Percentiles rank a stretch among this genome's conserved stretches.
Conservation (phyloP, 92 coral and sea anemone species). For the Umimayanthus kanabou region DNA sequence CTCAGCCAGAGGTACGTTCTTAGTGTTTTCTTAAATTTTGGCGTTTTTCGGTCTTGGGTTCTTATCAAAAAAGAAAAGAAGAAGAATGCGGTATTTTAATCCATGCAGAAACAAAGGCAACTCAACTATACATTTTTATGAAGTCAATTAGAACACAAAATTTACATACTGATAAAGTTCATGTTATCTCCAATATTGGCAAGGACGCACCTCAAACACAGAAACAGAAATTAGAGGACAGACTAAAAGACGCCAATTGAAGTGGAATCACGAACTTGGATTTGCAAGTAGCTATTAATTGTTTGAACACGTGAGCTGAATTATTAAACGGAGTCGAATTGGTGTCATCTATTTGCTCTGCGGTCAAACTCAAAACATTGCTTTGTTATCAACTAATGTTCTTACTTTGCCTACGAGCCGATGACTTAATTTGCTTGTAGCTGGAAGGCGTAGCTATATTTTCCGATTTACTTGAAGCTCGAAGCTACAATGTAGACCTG, state of each 20-base stretch:
- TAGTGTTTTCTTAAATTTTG: too few relatives aligned
- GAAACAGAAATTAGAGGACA: not conserved
- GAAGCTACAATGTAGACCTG: not conserved
- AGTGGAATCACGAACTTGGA: not conserved
- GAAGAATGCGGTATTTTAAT: too few relatives aligned
- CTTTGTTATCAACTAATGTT: not conserved
- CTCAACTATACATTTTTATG: too few relatives aligned
- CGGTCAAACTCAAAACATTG: not conserved
- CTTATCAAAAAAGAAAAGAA: too few relatives aligned
- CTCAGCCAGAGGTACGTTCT: too few relatives aligned
- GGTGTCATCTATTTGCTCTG: not conserved
- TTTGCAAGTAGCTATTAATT: not conserved
- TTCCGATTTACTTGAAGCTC: not conserved
- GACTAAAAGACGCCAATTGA: slow-evolving; percentile 11
- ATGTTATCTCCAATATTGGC: not conserved
- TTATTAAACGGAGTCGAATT: slow-evolving; percentile 12
- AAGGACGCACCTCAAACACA: not conserved
- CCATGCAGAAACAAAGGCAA: too few relatives aligned
- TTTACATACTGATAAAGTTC: not conserved
- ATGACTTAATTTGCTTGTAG: not conserved
- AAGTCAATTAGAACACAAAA: not conserved
- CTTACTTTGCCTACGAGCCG: not conserved
- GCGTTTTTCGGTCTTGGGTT: too few relatives aligned
- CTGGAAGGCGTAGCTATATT: not conserved
- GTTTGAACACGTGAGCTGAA: slow-evolving; percentile 22